A percentile compares a stretch with the other conserved stretches of the same genome.
Conservation (phyloP, 1,140 invertebrate genomes). For the Drosophila hydei region DNA sequence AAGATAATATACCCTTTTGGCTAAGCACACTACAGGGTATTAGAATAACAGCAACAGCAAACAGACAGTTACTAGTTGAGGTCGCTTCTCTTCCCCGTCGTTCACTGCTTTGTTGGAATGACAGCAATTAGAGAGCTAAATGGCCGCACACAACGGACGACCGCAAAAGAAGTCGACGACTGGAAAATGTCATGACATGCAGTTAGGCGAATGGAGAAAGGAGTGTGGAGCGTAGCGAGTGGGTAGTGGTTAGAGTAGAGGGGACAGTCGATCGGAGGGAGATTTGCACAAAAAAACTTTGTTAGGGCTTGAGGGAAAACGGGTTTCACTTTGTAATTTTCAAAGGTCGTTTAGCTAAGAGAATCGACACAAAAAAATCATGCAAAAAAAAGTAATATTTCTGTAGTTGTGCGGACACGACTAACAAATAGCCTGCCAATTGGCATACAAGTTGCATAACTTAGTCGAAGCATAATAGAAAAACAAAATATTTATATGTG, state of each 20-base stretch:
- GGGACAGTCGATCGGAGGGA: not conserved
- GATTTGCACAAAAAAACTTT: not conserved
- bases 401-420: no score
- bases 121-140: constrained; percentile 60
- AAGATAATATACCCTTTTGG: no score
- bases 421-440: no score
- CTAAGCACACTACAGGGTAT: no score
- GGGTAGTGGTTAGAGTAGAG: no score
- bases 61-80: no score
- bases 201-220: not conserved
- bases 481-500: no score
- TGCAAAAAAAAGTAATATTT: no score
- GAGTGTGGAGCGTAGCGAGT: not conserved
- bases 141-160: constrained; percentile 37
- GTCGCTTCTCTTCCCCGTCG: not conserved
- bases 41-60: no score
- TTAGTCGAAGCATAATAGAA: no score
- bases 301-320: constrained; percentile 4
- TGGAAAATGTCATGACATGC: constrained; percentile 33
- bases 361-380: not conserved
- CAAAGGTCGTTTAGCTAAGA: constrained; percentile 41
- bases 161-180: constrained; percentile 48
- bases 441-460: no score
- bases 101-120: constrained; percentile 12
- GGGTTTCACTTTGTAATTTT: constrained; percentile 37